These are phyloP conservation scores for Drymodes brunneopygia DNA, from an alignment of 2,113 vertebrate species.

Conservation along the genomic window DNA sequence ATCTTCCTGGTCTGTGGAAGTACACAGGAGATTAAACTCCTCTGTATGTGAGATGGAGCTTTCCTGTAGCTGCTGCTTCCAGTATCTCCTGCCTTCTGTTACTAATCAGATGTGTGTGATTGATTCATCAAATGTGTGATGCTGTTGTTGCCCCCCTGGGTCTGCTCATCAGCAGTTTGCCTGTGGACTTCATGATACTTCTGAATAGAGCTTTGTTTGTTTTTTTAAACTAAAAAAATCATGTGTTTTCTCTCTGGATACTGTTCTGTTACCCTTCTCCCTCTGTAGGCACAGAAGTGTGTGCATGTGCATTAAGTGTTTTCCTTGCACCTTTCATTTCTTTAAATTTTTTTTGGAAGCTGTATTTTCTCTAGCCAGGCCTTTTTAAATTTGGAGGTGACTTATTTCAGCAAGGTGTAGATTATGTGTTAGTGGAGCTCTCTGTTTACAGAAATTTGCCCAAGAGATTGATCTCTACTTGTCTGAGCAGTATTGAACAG, in stretches of 20 bases:
- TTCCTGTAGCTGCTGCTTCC: not conserved
- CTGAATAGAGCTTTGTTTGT: not conserved
- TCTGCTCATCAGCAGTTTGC: not conserved
- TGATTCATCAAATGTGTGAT: not conserved
- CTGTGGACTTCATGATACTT: not conserved
- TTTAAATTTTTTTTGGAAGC: not conserved
- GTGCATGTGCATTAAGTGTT: accelerated
- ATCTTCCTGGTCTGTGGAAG: not conserved
- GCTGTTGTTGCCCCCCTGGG: not conserved
- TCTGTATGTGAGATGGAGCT: not conserved
- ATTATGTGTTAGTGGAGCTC: not conserved
- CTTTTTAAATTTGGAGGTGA: not conserved
- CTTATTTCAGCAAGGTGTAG: not conserved
- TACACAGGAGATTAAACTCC: not conserved
- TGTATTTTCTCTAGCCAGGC: not conserved
- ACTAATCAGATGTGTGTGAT: not conserved
- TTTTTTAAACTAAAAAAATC: not conserved
- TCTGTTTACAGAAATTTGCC: not conserved
- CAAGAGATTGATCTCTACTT: not conserved
- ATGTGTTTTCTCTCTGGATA: not conserved
- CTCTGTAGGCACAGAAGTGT: not conserved
- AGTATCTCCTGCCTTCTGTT: not conserved
- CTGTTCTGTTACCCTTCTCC: not conserved
- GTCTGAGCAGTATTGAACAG: not conserved
- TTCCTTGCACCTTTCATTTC: not conserved